Percentiles rank a stretch among this genome's conserved stretches.
phyloP scores from a whole-genome alignment of 2,113 vertebrate genomes.

The Hemicordylus capensis region DNA sequence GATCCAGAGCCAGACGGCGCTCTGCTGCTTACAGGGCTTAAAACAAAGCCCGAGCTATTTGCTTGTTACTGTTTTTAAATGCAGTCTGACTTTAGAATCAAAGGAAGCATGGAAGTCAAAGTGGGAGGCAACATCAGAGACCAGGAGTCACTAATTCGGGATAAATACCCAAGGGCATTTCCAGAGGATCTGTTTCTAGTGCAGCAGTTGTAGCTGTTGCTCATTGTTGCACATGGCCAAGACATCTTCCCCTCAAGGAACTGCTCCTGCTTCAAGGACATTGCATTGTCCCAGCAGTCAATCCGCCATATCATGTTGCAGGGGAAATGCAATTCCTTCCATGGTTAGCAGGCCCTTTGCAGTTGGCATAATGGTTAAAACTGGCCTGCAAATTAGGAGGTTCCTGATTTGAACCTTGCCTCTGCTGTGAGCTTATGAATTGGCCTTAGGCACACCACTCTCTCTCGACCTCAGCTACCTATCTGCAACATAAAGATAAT shows the following conservation, averaged over 20 bases:
- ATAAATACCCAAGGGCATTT: conserved; percentile 8
- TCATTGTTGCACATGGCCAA: not conserved
- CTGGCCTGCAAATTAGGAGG: not conserved
- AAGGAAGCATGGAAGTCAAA: not conserved
- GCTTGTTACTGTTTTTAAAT: not conserved
- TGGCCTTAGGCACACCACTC: not conserved
- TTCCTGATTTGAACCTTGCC: not conserved
- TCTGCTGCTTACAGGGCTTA: not conserved
- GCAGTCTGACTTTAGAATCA: fast-evolving
- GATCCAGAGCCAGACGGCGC: conserved; percentile 2
- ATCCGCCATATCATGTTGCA: not conserved
- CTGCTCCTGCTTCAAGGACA: not conserved
- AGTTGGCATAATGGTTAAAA: not conserved
- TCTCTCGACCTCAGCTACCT: not conserved
- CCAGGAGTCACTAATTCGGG: not conserved
- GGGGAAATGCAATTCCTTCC: not conserved
- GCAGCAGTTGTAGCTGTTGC: not conserved
- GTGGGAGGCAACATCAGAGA: not conserved
- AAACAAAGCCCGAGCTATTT: not conserved
- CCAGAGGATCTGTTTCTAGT: conserved; percentile 1
- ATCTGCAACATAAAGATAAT: not conserved
- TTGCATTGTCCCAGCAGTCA: not conserved
- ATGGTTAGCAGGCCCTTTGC: not conserved
- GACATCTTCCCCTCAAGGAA: not conserved
- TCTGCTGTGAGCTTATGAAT: not conserved